phyloP scores from a whole-genome alignment of 1,140 invertebrate genomes.

The Pseudomyrmex gracilis region DNA sequence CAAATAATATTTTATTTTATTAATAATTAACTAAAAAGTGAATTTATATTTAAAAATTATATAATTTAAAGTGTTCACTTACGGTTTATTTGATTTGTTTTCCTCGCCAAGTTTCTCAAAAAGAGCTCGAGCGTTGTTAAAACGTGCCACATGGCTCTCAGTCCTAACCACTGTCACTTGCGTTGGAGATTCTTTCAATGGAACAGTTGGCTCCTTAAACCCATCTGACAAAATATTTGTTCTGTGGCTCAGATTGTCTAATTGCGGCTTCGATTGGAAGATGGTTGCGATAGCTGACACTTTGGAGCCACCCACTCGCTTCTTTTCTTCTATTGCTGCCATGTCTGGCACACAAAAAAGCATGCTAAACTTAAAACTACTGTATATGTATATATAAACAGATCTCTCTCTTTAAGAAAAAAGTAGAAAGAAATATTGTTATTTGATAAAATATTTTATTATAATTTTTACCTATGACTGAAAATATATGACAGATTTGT shows the following conservation, averaged over 20 bases:
- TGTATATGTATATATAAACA: no score
- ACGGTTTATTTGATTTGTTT: conserved; percentile 86
- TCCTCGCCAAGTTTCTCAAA: conserved; percentile 96
- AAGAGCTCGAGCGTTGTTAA: conserved; percentile 96
- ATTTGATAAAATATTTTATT: conserved; percentile 23
- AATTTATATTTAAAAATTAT: conserved; percentile 29
- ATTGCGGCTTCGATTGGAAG: conserved; percentile 90
- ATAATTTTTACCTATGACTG: conserved; percentile 47
- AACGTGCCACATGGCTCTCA: conserved; percentile 95
- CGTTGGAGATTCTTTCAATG: conserved; percentile 84
- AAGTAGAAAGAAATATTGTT: not conserved
- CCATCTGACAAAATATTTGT: conserved; percentile 80
- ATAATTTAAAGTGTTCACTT: conserved; percentile 61
- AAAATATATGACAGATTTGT: conserved; percentile 47
- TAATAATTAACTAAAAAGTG: not conserved
- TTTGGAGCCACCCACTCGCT: conserved; percentile 90
- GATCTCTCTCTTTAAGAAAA: conserved; percentile 3
- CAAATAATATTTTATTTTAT: no score
- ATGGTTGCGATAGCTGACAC: conserved; percentile 96
- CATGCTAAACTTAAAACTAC: not conserved
- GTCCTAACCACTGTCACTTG: conserved; percentile 92
- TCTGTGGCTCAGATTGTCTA: conserved; percentile 83
- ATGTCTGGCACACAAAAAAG: conserved; percentile 68
- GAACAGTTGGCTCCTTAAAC: conserved; percentile 81
- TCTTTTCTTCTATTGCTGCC: conserved; percentile 90